phyloP scores from a whole-genome alignment of 2,888 invertebrate species.

The Hirtodrosophila confusa region DNA sequence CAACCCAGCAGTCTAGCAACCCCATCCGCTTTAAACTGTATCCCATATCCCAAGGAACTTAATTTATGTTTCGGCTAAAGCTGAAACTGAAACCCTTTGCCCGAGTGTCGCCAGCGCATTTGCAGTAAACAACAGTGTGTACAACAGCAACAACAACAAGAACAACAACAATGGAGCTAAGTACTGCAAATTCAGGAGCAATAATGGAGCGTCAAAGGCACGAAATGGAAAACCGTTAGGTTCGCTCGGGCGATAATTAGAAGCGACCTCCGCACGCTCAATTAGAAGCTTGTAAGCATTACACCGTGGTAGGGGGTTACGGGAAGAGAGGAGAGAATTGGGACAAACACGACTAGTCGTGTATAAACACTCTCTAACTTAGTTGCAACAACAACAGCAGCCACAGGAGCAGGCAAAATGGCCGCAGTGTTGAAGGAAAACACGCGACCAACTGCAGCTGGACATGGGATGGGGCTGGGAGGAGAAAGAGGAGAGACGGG shows the following conservation, averaged over 20 bases:
- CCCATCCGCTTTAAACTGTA: conserved; percentile 58
- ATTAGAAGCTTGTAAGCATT: conserved; percentile 71
- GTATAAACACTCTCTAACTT: conserved; percentile 46
- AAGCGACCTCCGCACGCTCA: conserved; percentile 74
- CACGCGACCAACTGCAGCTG: conserved; percentile 63
- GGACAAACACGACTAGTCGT: conserved; percentile 32
- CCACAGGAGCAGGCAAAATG: conserved; percentile 27
- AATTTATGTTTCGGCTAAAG: conserved; percentile 70
- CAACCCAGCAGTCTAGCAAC: conserved; percentile 11
- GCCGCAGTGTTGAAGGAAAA: conserved; percentile 48
- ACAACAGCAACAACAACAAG: conserved; percentile 24
- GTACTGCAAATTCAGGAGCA: no score
- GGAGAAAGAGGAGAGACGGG: not conserved
- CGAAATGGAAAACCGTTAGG: conserved; percentile 63
- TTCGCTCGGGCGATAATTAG: conserved; percentile 69
- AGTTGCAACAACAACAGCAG: conserved; percentile 29
- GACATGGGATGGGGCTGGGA: not conserved
- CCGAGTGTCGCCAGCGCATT: conserved; percentile 72
- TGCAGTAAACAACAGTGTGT: conserved; percentile 44
- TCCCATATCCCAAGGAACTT: conserved; percentile 60
- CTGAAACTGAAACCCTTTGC: conserved; percentile 34
- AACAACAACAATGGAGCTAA: conserved; percentile 45
- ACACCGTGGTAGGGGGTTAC: conserved; percentile 2
- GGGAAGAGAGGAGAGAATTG: conserved; percentile 3
- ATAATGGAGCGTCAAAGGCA: conserved; percentile 45